Evolutionary conservation across 2,113 vertebrate genomes (phyloP).

Genomic region (Chiloscyllium plagiosum): DNA sequence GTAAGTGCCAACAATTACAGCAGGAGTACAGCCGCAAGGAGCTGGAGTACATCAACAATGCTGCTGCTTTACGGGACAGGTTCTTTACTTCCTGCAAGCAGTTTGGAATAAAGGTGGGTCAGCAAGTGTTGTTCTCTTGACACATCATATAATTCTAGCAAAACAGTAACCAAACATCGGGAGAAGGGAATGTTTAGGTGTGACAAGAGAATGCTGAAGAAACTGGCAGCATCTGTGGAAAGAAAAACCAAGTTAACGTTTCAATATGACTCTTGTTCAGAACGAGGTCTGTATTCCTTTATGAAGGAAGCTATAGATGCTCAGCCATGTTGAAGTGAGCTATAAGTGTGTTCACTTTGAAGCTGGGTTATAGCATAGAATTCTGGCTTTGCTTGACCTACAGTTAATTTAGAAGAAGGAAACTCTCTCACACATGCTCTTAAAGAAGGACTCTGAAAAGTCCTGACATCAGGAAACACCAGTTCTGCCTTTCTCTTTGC

Average conservation of each 20-base stretch:
- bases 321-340: neutral
- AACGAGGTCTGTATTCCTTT: neutral
- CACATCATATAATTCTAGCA: neutral
- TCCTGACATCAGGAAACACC: no score
- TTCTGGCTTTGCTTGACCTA: neutral
- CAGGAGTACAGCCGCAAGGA: slow-evolving; percentile 75
- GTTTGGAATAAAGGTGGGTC: slow-evolving; percentile 76
- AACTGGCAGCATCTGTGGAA: no score
- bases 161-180: neutral
- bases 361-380: neutral
- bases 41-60: slow-evolving; percentile 73
- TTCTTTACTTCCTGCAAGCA: slow-evolving; percentile 77
- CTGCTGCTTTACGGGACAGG: slow-evolving; percentile 66
- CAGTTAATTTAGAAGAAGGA: neutral
- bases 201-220: no score
- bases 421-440: neutral
- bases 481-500: no score
- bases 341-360: neutral
- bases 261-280: no score
- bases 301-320: neutral
- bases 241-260: no score
- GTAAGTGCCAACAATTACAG: slow-evolving; percentile 80
- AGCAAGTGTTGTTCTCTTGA: neutral
- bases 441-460: no score
- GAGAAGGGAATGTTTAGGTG: neutral